These are phyloP conservation scores for Lates calcarifer DNA, from an alignment of 2,113 vertebrate genomes.

Conservation along the genomic window DNA sequence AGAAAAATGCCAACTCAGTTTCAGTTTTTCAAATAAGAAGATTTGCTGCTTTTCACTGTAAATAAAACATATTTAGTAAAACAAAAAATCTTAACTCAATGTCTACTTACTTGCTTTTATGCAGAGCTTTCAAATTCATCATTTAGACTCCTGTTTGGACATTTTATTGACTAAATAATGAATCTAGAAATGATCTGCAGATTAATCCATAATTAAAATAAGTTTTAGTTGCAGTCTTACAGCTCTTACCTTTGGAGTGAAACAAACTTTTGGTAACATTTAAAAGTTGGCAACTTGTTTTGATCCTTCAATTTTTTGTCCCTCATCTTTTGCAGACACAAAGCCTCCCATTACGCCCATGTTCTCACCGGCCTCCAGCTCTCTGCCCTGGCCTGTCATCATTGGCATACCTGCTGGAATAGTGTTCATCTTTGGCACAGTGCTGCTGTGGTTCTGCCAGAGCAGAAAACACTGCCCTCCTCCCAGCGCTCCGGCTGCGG, in stretches of 20 bases:
- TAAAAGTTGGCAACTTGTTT: background rate
- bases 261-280: background rate
- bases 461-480: conserved; percentile 92
- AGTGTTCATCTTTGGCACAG: conserved; percentile 94
- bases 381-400: conserved; percentile 97
- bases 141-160: background rate
- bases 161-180: background rate
- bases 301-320: background rate
- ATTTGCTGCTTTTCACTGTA: background rate
- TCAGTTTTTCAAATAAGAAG: background rate
- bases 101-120: background rate
- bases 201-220: background rate
- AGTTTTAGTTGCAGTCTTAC: background rate
- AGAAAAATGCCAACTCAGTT: background rate
- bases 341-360: conserved; percentile 89
- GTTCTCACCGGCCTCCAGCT: conserved; percentile 84
- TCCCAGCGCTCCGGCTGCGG: conserved; percentile 60
- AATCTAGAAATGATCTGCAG: background rate
- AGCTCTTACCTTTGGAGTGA: background rate
- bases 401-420: conserved; percentile 95
- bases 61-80: background rate
- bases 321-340: conserved; percentile 84
- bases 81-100: background rate
- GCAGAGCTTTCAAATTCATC: background rate
- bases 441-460: conserved; percentile 97